A percentile compares a stretch with the other conserved stretches of the same genome.
Evolutionary conservation across 2,113 vertebrate genomes (phyloP).

Genomic region (Scatophagus argus): DNA sequence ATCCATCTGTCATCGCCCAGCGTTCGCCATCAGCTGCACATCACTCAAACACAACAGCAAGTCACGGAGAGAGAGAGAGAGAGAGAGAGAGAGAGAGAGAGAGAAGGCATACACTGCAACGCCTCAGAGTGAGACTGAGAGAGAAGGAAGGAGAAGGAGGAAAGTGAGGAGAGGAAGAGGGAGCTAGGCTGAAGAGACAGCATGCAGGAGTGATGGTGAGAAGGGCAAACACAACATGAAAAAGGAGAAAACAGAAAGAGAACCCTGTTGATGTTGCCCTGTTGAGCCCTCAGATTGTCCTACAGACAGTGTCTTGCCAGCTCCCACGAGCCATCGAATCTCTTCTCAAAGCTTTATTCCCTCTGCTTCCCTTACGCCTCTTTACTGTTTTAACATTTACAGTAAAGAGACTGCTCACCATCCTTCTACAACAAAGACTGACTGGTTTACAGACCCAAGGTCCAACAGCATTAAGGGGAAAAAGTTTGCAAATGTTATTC

Average conservation of each 20-base stretch:
- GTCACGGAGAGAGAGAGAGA: slow-evolving; percentile 38
- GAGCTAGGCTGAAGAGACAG: slow-evolving; percentile 34
- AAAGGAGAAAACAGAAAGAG: slow-evolving; percentile 35
- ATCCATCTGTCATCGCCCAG: slow-evolving; percentile 86
- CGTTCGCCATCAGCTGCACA: slow-evolving; percentile 83
- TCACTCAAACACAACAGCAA: slow-evolving; percentile 83
- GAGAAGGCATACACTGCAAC: not conserved
- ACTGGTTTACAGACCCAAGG: not conserved
- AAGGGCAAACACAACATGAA: not conserved
- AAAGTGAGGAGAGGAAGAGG: not conserved
- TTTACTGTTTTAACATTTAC: too few species aligned
- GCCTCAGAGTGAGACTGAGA: slow-evolving; percentile 28
- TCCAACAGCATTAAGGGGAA: not conserved
- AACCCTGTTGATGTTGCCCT: slow-evolving; percentile 42
- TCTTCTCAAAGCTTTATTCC: slow-evolving; percentile 12
- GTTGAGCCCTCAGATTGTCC: slow-evolving; percentile 40
- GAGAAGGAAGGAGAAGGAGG: not conserved
- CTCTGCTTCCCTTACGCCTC: not conserved
- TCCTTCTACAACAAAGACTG: slow-evolving; percentile 1
- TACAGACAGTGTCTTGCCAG: slow-evolving; percentile 22
- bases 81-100: not conserved
- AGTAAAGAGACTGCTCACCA: not conserved
- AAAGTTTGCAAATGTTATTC: too few species aligned
- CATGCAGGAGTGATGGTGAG: slow-evolving; percentile 38
- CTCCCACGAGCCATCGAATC: slow-evolving; percentile 28